Evolutionary conservation across 2,797 vertebrate genomes (phyloP).

Genomic region (Amblyopsis hoosieri): DNA sequence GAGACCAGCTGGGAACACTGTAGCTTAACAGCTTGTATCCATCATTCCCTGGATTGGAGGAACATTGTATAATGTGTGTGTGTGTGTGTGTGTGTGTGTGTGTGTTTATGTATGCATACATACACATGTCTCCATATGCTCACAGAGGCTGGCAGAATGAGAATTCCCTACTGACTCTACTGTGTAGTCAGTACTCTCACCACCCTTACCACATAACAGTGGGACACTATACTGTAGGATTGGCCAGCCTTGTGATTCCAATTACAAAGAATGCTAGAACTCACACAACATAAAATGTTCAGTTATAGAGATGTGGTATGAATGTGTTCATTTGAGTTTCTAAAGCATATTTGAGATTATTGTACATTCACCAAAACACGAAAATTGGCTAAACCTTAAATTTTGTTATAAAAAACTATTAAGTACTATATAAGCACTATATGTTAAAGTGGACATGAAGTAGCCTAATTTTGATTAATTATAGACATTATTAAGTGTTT

Average conservation of each 20-base stretch:
- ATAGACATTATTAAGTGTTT: no score
- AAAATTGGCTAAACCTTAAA: no score
- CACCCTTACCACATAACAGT: background rate
- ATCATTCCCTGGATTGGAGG: conserved; percentile 25
- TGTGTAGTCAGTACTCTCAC: background rate
- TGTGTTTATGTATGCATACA: conserved; percentile 13
- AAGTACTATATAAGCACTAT: no score
- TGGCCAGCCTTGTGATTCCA: conserved; percentile 39
- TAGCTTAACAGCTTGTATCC: conserved; percentile 33
- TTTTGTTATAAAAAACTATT: no score
- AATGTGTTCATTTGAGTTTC: no score
- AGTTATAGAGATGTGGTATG: no score
- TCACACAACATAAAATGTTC: background rate
- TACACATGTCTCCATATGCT: conserved; percentile 27
- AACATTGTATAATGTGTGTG: background rate
- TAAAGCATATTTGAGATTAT: no score
- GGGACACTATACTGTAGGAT: conserved; percentile 31
- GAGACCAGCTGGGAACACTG: conserved; percentile 58
- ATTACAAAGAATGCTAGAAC: conserved; percentile 50
- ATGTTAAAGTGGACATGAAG: no score
- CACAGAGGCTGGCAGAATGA: conserved; percentile 21
- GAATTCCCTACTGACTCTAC: conserved; percentile 66
- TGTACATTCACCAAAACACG: no score
- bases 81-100: background rate
- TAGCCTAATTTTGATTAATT: no score